Percentiles rank a stretch among this genome's conserved stretches.
Conservation (phyloP, 2,113 vertebrate species). For the Eudyptes chrysolophus region DNA sequence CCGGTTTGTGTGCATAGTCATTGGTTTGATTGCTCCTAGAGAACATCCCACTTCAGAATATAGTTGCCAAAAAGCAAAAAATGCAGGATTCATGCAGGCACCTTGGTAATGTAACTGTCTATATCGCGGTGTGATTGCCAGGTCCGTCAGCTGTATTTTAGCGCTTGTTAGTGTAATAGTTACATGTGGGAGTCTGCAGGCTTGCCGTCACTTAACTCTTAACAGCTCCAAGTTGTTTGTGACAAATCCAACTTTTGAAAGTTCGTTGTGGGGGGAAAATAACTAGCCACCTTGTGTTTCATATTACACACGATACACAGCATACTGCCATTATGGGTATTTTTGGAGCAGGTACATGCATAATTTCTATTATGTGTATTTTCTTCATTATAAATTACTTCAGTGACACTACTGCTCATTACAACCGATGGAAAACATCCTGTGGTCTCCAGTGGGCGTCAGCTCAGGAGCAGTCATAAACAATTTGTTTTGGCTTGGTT, state of each 20-base stretch:
- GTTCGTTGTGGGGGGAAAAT: background rate
- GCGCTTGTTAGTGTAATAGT: background rate
- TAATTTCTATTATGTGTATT: rapidly evolving
- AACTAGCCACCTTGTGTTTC: rapidly evolving
- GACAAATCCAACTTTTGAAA: background rate
- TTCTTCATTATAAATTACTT: background rate
- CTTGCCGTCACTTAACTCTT: background rate
- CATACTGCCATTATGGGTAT: rapidly evolving
- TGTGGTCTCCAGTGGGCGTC: background rate
- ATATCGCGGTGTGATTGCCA: rapidly evolving
- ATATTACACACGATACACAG: rapidly evolving
- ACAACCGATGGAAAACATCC: background rate
- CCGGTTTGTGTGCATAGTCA: rapidly evolving
- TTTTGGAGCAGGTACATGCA: background rate
- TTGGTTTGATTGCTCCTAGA: background rate
- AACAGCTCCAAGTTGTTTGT: background rate
- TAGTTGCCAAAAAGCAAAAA: background rate
- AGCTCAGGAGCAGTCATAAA: background rate
- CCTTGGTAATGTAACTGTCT: rapidly evolving
- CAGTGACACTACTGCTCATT: background rate
- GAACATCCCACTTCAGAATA: rapidly evolving
- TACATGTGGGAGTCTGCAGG: rapidly evolving
- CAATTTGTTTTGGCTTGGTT: background rate
- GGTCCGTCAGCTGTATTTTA: background rate
- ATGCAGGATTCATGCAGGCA: background rate